Conservation (phyloP, 2,888 invertebrate genomes). For the Sarcophaga caerulescens region DNA sequence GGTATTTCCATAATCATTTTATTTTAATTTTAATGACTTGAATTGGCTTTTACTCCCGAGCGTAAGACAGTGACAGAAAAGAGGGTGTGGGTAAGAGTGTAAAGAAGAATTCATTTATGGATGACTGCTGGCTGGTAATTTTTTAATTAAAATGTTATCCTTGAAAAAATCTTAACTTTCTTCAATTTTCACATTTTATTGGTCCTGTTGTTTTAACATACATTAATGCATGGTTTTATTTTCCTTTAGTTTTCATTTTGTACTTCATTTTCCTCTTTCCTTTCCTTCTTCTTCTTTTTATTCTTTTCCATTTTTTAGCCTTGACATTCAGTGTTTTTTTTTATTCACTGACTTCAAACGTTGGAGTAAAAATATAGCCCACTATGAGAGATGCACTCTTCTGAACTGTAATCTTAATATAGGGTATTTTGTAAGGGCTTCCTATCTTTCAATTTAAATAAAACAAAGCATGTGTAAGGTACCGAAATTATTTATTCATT, state of each 20-base stretch:
- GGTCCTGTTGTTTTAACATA: neutral
- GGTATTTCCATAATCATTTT: constrained; percentile 1
- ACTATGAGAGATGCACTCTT: neutral
- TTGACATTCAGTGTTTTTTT: constrained; percentile 50
- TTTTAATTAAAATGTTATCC: constrained; percentile 65
- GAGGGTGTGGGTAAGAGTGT: neutral
- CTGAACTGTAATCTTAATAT: too few species aligned
- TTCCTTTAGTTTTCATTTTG: constrained; percentile 1
- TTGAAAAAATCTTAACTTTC: constrained; percentile 49
- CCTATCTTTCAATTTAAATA: too few species aligned
- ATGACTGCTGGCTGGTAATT: constrained; percentile 52
- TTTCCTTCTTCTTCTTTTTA: constrained; percentile 29
- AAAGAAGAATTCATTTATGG: constrained; percentile 34
- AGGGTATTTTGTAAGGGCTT: too few species aligned
- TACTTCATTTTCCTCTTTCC: neutral
- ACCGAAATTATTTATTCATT: too few species aligned
- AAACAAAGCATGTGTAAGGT: too few species aligned
- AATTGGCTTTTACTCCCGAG: too few species aligned
- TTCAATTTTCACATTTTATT: neutral
- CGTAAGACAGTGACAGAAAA: neutral
- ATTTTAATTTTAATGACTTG: neutral
- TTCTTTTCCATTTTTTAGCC: constrained; percentile 7
- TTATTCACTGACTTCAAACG: constrained; percentile 13
- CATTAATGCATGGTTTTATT: constrained; percentile 39
- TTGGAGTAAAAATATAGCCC: constrained; percentile 17